Conservation (phyloP, 2,888 invertebrate species). For the Odontocolon sp. region DNA sequence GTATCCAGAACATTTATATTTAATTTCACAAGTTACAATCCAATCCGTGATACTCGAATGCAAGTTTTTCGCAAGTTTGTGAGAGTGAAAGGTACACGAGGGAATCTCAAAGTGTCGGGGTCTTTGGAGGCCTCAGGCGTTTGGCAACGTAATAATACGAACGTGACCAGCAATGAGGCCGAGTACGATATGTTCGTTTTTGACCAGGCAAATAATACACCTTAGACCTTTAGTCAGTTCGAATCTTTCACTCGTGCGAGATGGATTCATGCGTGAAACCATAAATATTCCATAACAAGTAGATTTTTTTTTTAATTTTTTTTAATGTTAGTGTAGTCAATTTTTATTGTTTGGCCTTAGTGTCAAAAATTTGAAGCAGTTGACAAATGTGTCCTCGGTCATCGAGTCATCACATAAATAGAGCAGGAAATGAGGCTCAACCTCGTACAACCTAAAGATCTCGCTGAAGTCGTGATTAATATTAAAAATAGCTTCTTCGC, state of each 20-base stretch:
- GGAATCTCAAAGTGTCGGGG: background rate
- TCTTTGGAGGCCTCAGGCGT: conserved; percentile 15
- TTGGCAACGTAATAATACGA: conserved; percentile 34
- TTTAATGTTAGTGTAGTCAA: background rate
- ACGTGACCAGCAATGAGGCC: conserved; percentile 28
- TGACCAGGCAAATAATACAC: conserved; percentile 2
- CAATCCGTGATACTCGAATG: background rate
- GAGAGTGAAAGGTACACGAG: conserved; percentile 43
- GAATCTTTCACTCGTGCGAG: background rate
- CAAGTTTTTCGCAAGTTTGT: background rate
- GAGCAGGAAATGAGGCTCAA: background rate
- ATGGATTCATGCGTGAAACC: background rate
- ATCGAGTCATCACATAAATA: background rate
- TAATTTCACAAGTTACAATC: no score
- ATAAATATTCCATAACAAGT: background rate
- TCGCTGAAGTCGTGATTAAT: conserved; percentile 19
- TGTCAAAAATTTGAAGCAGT: no score
- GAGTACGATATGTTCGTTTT: background rate
- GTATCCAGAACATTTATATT: no score
- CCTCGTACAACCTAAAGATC: background rate
- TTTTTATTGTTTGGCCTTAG: no score
- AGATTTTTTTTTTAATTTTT: background rate
- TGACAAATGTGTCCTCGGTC: no score
- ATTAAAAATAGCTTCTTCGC: conserved; percentile 36
- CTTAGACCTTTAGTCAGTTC: conserved; percentile 1